Evolutionary conservation across 1,140 invertebrate species (phyloP).

Genomic region (Rhizoglyphus robini): DNA sequence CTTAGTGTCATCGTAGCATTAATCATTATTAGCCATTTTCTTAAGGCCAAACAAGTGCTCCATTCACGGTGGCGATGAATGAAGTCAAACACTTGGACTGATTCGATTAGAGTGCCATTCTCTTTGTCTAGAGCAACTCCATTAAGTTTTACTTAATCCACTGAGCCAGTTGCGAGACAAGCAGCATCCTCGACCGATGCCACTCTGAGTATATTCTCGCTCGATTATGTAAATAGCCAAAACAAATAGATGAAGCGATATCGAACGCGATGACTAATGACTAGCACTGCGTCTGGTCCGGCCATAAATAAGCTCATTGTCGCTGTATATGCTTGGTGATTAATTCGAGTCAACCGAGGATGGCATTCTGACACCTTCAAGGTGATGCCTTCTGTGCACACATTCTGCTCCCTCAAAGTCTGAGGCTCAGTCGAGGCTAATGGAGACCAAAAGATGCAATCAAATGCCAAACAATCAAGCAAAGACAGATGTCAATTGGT

Average conservation of each 20-base stretch:
- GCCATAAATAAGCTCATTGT: background rate
- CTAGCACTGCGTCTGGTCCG: background rate
- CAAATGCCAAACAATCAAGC: too few relatives aligned
- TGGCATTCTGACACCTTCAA: background rate
- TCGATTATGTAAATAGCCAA: conserved; percentile 9
- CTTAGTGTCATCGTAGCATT: conserved; percentile 7
- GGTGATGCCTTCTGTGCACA: too few relatives aligned
- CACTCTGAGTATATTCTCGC: too few relatives aligned
- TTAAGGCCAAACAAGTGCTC: background rate
- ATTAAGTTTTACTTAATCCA: conserved; percentile 3
- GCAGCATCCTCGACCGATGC: background rate
- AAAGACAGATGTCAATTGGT: too few relatives aligned
- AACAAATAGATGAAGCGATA: conserved; percentile 8
- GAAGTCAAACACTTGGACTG: conserved; percentile 1
- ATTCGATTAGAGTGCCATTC: background rate
- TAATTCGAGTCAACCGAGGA: background rate
- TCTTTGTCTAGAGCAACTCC: background rate
- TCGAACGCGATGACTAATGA: conserved; percentile 11
- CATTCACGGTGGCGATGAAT: background rate
- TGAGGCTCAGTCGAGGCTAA: too few relatives aligned
- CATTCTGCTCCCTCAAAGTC: too few relatives aligned
- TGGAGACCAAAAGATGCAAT: too few relatives aligned
- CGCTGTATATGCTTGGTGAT: background rate
- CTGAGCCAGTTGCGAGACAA: background rate
- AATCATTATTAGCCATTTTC: conserved; percentile 9